These are phyloP conservation scores for Decapterus maruadsi DNA, from an alignment of 2,797 vertebrate genomes.

Conservation along the genomic window DNA sequence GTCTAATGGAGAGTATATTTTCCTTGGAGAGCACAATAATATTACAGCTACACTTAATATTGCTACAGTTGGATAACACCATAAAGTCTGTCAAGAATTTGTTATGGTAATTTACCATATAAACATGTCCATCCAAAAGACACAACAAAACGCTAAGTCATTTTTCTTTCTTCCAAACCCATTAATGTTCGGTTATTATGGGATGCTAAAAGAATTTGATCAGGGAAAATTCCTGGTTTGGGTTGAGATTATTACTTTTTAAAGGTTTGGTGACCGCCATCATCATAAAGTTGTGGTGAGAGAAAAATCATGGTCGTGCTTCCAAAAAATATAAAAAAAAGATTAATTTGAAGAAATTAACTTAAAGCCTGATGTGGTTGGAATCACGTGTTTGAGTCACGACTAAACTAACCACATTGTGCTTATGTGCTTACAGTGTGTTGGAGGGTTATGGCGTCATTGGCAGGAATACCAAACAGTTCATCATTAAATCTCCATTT, in stretches of 20 bases:
- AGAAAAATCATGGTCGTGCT: background rate
- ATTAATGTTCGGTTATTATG: no score
- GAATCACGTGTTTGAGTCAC: no score
- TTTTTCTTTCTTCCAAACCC: background rate
- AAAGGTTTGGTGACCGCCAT: background rate
- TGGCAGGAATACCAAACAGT: no score
- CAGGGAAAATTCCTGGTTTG: background rate
- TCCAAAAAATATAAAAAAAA: no score
- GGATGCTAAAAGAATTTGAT: background rate
- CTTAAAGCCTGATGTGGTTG: no score
- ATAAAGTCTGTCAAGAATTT: background rate
- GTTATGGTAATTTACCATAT: background rate
- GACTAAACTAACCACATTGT: no score
- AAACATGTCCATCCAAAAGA: background rate
- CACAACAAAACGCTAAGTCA: no score
- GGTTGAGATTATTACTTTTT: background rate
- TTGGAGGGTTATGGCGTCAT: no score
- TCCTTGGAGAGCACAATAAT: background rate
- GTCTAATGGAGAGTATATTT: background rate
- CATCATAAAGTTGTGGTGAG: background rate
- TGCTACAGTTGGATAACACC: background rate
- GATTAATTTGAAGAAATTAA: no score
- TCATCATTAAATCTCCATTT: no score
- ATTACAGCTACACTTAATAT: background rate
- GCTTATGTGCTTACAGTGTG: no score